Base-by-base conservation (phyloP, 2,888 invertebrate genomes). In the Tachystola acroxantha region DNA sequence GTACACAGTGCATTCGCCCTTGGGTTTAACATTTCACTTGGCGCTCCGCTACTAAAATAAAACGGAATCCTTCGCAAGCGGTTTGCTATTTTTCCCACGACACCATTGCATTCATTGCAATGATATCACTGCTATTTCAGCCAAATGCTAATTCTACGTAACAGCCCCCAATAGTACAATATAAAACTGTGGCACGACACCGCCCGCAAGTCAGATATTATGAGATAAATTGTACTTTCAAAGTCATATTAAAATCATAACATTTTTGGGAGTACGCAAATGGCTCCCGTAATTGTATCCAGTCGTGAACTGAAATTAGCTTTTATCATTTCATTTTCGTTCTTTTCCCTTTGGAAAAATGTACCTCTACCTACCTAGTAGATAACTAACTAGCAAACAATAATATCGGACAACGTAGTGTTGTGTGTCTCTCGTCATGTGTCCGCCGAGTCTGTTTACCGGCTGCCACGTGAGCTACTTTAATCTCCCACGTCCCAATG, bases 371-470 rank as follows among this genome's bases (percentile, higher is more conserved):
- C n/a, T n/a, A n/a, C n/a, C n/a, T n/a, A n/a, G n/a, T 16, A 16
- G 16, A 16, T 16, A 16, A 16, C 16, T n/a, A n/a, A n/a, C n/a
- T n/a, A n/a, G n/a, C 6, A 16, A 6, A 16, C 6, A 16, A 16
- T 6, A 3, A 7, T 24, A 16, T 16, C 16, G 16, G 16, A 6
- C 16, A 16, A 6, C 16, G n/a, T n/a, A 4, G 16, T 16, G 16
- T 16, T 16, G 16, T 16, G 16, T 4, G 7, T 3, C 7, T 24
- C 10, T 24, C 24, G 24, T 24, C 24, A 24, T 9, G 24, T 74
- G 68, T 51, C 46, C 46, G 51, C 37, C 50, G 46, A 47, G 51
- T 65, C 74, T 74, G 58, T 72, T 68, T 63, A 65, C 62, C 47
- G 50, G 28, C 45, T 40, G 59, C 45, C 57, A 61, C 60, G 61